Percentiles rank a stretch among this genome's conserved stretches.
Evolutionary conservation across 2,797 vertebrate genomes (phyloP).

Genomic region (Bradypodion pumilum): DNA sequence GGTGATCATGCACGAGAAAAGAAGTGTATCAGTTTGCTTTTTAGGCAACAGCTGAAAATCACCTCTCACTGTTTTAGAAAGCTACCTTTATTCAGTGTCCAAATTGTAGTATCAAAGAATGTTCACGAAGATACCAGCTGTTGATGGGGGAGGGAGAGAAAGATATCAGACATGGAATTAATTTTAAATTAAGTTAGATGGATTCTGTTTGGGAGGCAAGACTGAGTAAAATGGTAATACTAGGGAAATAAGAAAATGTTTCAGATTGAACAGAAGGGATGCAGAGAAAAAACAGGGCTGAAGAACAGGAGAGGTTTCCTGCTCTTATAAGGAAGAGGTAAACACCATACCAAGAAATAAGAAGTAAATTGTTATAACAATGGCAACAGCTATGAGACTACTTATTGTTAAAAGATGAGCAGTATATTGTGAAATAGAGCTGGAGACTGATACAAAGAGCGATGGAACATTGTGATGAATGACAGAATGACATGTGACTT

Average conservation of each 20-base stretch:
- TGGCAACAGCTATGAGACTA: too few species aligned
- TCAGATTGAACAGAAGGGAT: not conserved
- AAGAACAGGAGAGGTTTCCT: not conserved
- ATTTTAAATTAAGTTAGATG: not conserved
- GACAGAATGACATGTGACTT: too few species aligned
- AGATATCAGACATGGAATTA: not conserved
- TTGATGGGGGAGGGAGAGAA: not conserved
- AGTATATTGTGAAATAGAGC: too few species aligned
- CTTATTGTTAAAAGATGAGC: too few species aligned
- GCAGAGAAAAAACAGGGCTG: not conserved
- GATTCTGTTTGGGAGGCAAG: not conserved
- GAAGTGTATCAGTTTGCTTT: not conserved
- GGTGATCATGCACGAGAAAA: not conserved
- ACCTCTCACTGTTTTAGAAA: not conserved
- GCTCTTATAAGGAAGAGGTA: not conserved
- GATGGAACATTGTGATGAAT: too few species aligned
- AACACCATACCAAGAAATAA: too few species aligned
- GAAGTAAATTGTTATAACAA: too few species aligned
- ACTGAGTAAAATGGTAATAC: fast-evolving
- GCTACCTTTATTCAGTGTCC: too few species aligned
- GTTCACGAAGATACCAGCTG: not conserved
- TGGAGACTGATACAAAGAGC: too few species aligned
- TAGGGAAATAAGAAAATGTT: not conserved
- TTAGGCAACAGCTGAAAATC: not conserved
- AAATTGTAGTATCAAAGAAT: not conserved